Base-by-base conservation (phyloP, 2,113 vertebrate species). In the Acanthisitta chloris region DNA sequence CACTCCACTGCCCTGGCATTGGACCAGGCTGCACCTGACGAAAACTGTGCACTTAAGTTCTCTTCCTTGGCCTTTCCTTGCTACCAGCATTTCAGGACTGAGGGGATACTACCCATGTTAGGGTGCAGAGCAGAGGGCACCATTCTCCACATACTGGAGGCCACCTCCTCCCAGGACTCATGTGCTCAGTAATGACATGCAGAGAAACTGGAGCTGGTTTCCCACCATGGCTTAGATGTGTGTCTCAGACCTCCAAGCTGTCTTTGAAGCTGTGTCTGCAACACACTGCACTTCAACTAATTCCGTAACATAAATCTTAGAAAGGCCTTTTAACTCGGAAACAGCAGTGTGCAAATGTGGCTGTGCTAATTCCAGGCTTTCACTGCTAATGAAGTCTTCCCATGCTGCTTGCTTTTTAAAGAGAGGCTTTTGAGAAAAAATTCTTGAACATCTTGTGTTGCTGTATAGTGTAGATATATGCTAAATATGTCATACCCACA, bases 1-100 rank as follows among this genome's bases (percentile, higher is more conserved):
- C 46, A 28, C 5, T 48, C 45, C 31, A 13, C 20, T 64, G 29
- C 16, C 66, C 43, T 48, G 24, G 14, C 40, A 9, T 3, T 52
- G 71, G 17, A 11, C 42, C 0, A 2, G n/a, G 23, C 42, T 87
- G 65, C 61, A 38, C 9, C 16, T 55, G 29, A 25, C 7, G 1
- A 7, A 34, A 16, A 4, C 1, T 3, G 42, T 25, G 45, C 40
- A 57, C 5, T 0, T 10, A 52, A 66, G 3, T 0, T 0, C 11
- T 86, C 14, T 58, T 71, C 24, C 20, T 67, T 51, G 40, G 25
- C 16, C 52, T 86, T 88, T 88, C 40, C 58, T 83, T 38, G 26
- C 25, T 78, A 4, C 45, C 9, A 17, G 12, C 7, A 2, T 52
- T 8, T 16, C 0, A 1, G 17, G 31, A 14, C 5, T 45, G 23